Base-by-base conservation (phyloP, 2,888 invertebrate species). In the Leistus spinibarbis region DNA sequence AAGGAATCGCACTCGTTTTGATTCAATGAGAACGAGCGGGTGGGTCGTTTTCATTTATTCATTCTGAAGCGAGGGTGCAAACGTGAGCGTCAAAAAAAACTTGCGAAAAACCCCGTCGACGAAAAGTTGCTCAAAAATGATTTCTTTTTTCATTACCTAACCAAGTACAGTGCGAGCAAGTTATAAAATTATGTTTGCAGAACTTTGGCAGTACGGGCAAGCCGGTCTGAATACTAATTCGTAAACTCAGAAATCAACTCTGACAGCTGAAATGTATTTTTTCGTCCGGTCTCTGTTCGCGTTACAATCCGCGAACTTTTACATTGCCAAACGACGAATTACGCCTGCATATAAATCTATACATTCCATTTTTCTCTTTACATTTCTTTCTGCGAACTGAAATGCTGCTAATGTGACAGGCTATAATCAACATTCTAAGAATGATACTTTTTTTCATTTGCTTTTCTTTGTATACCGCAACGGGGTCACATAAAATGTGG, bases 91-190 rank as follows among this genome's bases (percentile, higher is more conserved):
- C 40, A 40, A 40, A 40, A 40, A n/a, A 40, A 40, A 40, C 40
- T 40, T 40, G 40, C 13, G 40, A 40, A 40, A 40, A 10, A 40
- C 7, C 40, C 40, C 1, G 17, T 23, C 23, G 17, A 64, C 23
- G 71, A 64, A 69, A 71, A 71, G 71, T 71, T 64, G 71, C 54
- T 27, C 64, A 54, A 71, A 54, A 71, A 71, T 71, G 54, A 71
- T 71, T 71, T 71, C 71, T 72, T 72, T 72, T 72, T 72, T 72
- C 72, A 72, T 72, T 72, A 72, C 66, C 66, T 65, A 65, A 71
- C 71, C 71, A 64, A 72, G 65, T 72, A 66, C 72, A 72, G 56
- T 27, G 56, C 27, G 57, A 65, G 72, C 72, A 66, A 72, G 56
- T 72, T 72, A 72, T 72, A 54, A 72, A 72, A 72, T 72, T 72